A percentile compares a stretch with the other conserved stretches of the same genome.
Conservation (phyloP, 2,113 vertebrate genomes). For the Tauraco erythrolophus region DNA sequence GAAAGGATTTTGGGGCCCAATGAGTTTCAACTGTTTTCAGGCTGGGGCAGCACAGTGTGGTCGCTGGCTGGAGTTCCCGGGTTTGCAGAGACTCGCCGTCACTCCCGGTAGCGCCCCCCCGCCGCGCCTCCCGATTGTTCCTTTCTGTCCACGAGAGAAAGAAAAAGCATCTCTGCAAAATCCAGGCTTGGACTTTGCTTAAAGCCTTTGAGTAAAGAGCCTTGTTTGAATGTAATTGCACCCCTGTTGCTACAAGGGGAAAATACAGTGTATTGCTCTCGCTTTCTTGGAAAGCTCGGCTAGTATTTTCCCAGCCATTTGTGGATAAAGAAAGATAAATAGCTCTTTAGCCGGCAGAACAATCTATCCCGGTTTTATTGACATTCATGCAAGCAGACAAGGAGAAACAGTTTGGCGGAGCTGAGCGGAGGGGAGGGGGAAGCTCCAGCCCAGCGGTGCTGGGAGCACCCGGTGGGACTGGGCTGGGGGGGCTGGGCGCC, state of each 20-base stretch:
- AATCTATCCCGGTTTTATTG: slow-evolving; percentile 40
- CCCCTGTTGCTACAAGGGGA: slow-evolving; percentile 64
- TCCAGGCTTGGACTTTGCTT: slow-evolving; percentile 61
- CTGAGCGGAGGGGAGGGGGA: not conserved
- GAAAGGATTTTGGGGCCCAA: not conserved
- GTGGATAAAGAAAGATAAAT: slow-evolving; percentile 62
- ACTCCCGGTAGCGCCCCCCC: not conserved
- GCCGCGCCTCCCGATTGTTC: not conserved
- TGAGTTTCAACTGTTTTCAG: not conserved
- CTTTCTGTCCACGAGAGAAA: slow-evolving; percentile 38
- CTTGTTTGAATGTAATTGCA: slow-evolving; percentile 68
- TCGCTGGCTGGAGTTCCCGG: not conserved
- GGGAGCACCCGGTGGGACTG: not conserved
- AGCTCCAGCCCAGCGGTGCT: not conserved
- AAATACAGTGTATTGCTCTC: slow-evolving; percentile 52
- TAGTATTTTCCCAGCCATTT: slow-evolving; percentile 68
- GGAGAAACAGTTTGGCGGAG: slow-evolving; percentile 19
- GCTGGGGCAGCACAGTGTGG: not conserved
- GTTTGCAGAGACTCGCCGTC: not conserved
- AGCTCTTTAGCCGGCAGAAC: slow-evolving; percentile 62
- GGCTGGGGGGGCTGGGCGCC: not conserved
- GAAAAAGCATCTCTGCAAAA: slow-evolving; percentile 50
- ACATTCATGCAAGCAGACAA: slow-evolving; percentile 41
- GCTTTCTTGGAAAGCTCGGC: slow-evolving; percentile 62
- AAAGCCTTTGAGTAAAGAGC: slow-evolving; percentile 59